A percentile compares a stretch with the other conserved stretches of the same genome.
These are phyloP conservation scores for Elysia crispata DNA, from an alignment of 2,888 invertebrate species.

Conservation along the genomic window DNA sequence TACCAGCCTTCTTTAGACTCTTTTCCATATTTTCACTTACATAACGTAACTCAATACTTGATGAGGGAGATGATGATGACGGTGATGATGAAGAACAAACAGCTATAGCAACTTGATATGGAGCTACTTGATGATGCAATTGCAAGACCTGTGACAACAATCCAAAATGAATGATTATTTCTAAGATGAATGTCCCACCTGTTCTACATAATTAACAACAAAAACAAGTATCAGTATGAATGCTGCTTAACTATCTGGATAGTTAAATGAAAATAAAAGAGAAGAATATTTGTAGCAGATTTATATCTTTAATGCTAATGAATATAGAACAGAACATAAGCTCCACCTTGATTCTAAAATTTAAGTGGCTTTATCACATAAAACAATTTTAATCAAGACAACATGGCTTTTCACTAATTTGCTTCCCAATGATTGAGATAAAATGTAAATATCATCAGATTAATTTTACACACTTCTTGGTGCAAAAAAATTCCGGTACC, in stretches of 20 bases:
- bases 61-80: conserved; percentile 49
- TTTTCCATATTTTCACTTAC: conserved; percentile 60
- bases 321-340: no score
- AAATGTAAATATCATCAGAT: no score
- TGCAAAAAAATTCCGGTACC: no score
- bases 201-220: not conserved
- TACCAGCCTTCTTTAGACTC: conserved; percentile 58
- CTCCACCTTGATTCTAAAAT: no score
- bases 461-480: no score
- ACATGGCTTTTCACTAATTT: no score
- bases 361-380: no score
- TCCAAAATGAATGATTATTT: no score
- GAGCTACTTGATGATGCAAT: conserved; percentile 65
- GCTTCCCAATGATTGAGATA: no score
- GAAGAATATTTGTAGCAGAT: no score
- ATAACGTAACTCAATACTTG: conserved; percentile 56
- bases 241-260: not conserved
- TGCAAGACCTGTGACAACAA: conserved; percentile 61
- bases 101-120: conserved; percentile 65
- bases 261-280: not conserved
- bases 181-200: not conserved
- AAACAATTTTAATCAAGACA: not conserved
- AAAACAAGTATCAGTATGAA: not conserved
- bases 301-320: no score
- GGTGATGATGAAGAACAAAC: conserved; percentile 52